These are phyloP conservation scores for Tachycineta bicolor DNA, from an alignment of 2,113 vertebrate species.

Conservation along the genomic window DNA sequence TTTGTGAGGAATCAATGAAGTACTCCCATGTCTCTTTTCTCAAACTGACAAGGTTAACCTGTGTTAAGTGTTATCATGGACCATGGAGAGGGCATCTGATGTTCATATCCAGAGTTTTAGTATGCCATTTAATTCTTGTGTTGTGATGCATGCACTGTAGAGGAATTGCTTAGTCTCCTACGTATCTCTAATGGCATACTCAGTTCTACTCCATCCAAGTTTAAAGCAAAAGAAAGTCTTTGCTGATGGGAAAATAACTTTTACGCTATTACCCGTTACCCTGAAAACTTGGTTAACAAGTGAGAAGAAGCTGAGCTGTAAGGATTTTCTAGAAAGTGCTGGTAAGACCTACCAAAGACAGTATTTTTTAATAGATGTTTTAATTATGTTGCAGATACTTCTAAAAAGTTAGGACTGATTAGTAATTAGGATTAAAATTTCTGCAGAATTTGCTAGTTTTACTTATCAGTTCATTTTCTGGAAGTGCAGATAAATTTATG, in stretches of 20 bases:
- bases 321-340: not conserved
- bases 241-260: not conserved
- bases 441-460: not conserved
- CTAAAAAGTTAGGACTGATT: not conserved
- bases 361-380: not conserved
- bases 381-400: not conserved
- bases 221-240: not conserved
- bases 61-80: not conserved
- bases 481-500: not conserved
- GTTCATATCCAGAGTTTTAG: not conserved
- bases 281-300: not conserved
- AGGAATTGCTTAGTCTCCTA: not conserved
- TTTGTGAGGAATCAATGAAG: not conserved
- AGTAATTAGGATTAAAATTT: not conserved
- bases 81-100: not conserved
- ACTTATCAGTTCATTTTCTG: not conserved
- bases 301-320: not conserved
- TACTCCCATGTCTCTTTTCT: not conserved
- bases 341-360: not conserved
- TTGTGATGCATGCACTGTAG: not conserved
- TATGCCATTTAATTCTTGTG: not conserved
- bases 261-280: not conserved
- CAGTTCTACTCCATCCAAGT: not conserved
- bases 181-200: not conserved
- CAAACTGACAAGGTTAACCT: not conserved